phyloP scores from a whole-genome alignment of 2,797 vertebrate genomes.

The Semaprochilodus insignis region DNA sequence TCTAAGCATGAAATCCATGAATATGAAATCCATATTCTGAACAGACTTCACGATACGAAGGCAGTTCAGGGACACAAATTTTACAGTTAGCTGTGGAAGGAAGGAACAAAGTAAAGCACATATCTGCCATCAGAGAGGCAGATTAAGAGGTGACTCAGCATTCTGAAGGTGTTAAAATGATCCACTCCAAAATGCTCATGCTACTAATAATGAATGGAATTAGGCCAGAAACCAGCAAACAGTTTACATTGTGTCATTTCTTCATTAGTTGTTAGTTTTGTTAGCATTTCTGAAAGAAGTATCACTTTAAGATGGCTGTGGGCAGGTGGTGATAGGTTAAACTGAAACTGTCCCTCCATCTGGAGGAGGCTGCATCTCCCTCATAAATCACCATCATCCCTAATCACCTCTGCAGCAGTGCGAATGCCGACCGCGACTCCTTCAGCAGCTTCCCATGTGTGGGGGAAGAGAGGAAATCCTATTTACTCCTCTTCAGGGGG shows the following conservation, averaged over 20 bases:
- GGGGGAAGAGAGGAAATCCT: slow-evolving; percentile 35
- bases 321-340: slow-evolving; percentile 18
- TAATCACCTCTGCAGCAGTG: slow-evolving; percentile 54
- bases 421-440: slow-evolving; percentile 31
- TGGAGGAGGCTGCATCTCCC: slow-evolving; percentile 16
- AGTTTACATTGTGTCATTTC: background rate
- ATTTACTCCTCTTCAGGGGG: slow-evolving; percentile 35
- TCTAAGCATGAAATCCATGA: too few relatives aligned
- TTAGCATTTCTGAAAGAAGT: background rate
- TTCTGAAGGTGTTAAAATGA: background rate
- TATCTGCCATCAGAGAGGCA: background rate
- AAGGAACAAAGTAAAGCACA: background rate
- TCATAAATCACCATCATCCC: slow-evolving; percentile 49
- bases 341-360: slow-evolving; percentile 2
- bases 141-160: background rate
- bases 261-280: background rate
- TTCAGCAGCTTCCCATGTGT: slow-evolving; percentile 28
- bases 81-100: background rate
- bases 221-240: background rate
- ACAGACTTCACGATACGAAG: background rate
- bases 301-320: background rate
- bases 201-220: background rate
- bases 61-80: background rate
- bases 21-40: background rate
- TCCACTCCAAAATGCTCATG: background rate